Evolutionary conservation across 2,888 invertebrate genomes (phyloP).

Genomic region (Nowickia ferox): DNA sequence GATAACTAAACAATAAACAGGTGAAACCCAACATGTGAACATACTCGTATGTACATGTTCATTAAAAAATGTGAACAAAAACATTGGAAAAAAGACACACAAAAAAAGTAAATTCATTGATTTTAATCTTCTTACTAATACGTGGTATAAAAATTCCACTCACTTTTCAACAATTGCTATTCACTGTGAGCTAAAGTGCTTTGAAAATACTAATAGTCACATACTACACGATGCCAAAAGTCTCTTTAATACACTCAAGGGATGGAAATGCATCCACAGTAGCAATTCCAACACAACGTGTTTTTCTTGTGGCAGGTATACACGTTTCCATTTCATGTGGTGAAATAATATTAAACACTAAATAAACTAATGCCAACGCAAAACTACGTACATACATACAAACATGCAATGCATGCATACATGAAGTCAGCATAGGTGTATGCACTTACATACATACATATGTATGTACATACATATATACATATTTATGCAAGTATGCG

Average conservation of each 20-base stretch:
- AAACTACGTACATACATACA: not conserved
- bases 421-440: not conserved
- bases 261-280: conserved; percentile 36
- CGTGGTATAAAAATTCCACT: conserved; percentile 56
- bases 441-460: not conserved
- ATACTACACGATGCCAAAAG: conserved; percentile 54
- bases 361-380: conserved; percentile 62
- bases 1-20: not conserved
- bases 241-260: conserved; percentile 45
- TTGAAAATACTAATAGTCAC: conserved; percentile 52
- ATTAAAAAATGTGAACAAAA: not conserved
- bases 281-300: conserved; percentile 6
- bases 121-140: conserved; percentile 65
- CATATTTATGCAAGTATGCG: not conserved
- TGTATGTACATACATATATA: not conserved
- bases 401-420: not conserved
- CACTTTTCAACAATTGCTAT: conserved; percentile 55
- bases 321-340: conserved; percentile 66
- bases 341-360: conserved; percentile 68
- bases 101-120: conserved; percentile 57
- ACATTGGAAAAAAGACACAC: not conserved
- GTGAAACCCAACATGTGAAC: not conserved
- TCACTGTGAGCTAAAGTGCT: conserved; percentile 47
- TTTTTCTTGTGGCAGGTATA: conserved; percentile 36
- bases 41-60: not conserved